Evolutionary conservation across 2,888 invertebrate species (phyloP).

Genomic region (Ichneumoninae sp.): DNA sequence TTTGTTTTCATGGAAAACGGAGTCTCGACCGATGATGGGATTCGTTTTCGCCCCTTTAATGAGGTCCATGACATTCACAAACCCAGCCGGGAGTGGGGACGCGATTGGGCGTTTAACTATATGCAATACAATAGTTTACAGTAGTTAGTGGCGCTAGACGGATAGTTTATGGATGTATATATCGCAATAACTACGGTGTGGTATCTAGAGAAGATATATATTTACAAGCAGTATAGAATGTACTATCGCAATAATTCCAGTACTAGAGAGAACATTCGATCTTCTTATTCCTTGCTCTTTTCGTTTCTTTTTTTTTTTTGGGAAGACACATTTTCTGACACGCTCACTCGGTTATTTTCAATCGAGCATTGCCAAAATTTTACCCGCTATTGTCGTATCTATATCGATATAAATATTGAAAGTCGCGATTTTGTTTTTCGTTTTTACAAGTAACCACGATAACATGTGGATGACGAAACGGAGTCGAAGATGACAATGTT

Average conservation of each 20-base stretch:
- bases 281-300: conserved; percentile 65
- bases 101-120: conserved; percentile 74
- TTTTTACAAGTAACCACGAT: conserved; percentile 72
- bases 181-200: conserved; percentile 74
- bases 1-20: conserved; percentile 29
- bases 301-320: conserved; percentile 84
- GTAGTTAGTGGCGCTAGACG: conserved; percentile 79
- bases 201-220: conserved; percentile 79
- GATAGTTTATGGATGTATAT: conserved; percentile 71
- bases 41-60: conserved; percentile 83
- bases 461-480: conserved; percentile 83
- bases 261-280: conserved; percentile 72
- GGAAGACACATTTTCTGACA: conserved; percentile 94
- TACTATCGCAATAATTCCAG: conserved; percentile 65
- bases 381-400: conserved; percentile 54
- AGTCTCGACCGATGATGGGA: conserved; percentile 71
- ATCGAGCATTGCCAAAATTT: conserved; percentile 45
- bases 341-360: conserved; percentile 35
- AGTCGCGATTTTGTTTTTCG: conserved; percentile 20
- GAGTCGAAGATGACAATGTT: conserved; percentile 64
- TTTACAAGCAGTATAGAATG: conserved; percentile 85
- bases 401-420: conserved; percentile 47
- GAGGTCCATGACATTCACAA: conserved; percentile 82
- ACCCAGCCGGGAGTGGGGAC: conserved; percentile 81
- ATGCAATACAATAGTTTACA: conserved; percentile 76